phyloP scores from a whole-genome alignment of 2,888 invertebrate genomes.

The Pachycephus smyrnensis region DNA sequence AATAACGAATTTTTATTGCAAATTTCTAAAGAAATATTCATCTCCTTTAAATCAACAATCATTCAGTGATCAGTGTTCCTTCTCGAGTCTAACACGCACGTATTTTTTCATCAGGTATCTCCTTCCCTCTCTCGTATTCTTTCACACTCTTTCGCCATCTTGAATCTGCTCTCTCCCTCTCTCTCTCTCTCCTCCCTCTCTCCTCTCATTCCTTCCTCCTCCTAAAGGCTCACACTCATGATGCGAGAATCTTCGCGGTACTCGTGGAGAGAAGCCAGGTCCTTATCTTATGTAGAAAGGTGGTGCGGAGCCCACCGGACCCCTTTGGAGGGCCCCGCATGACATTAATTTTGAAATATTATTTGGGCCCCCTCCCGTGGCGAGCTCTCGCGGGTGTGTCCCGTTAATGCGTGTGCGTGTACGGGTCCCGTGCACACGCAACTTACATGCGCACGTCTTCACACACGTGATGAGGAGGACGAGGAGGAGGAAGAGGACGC shows the following conservation, averaged over 20 bases:
- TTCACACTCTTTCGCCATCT: constrained; percentile 12
- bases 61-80: not conserved
- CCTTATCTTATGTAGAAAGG: constrained; percentile 50
- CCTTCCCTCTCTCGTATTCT: constrained; percentile 1
- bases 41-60: not conserved
- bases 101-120: constrained; percentile 12
- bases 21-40: not conserved
- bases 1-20: not conserved
- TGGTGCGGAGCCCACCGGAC: constrained; percentile 41
- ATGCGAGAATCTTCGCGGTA: constrained; percentile 23
- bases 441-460: constrained; percentile 21
- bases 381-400: constrained; percentile 33
- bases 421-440: not conserved
- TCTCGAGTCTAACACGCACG: constrained; percentile 4
- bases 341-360: constrained; percentile 65
- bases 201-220: constrained; percentile 18
- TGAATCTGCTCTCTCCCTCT: constrained; percentile 23
- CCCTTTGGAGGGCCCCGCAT: constrained; percentile 52
- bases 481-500: not conserved
- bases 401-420: constrained; percentile 20
- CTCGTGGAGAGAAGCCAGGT: constrained; percentile 30
- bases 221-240: constrained; percentile 11
- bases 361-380: constrained; percentile 47
- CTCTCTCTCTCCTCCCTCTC: constrained; percentile 22
- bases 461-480: constrained; percentile 11